Evolutionary conservation across 1,140 invertebrate species (phyloP), one percentile per base, ranked within the genome.

Genomic region (Drosophila setifemur): DNA sequence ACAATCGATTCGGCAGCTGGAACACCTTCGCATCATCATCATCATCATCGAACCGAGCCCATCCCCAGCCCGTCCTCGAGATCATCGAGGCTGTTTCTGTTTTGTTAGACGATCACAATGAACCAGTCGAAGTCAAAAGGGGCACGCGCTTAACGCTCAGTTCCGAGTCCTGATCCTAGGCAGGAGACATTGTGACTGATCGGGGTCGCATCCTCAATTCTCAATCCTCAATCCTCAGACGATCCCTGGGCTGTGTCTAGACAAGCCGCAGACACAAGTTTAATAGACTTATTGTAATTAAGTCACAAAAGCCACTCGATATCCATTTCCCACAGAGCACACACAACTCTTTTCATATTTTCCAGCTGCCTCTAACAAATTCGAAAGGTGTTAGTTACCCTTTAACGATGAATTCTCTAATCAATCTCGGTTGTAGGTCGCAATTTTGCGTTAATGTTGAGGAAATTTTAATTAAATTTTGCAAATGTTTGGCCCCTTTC

Each of bases 231-330:
- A 44, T 44, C 18, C 40, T 33, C 29, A 19, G 28, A 48, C n/a
- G 58, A 28, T 49, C 25, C 8, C 18, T 29, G 23, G 49, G 16
- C 19, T 39, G n/a, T n/a, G 72, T 83, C 79, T 83, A 83, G 78
- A 85, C 79, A 48, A 44, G 55, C 57, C 69, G 49, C 79, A 85
- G 78, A 83, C 71, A 45, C 35, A 81, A 83, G 45, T 85, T 86
- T 85, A 85, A 85, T 85, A 85, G 79, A 85, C 79, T 85, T 85
- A 85, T 85, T 85, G 79, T 85, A 85, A 85, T 85, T 85, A 81
- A 85, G 81, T 86, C 81, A 86, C 79, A 86, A 85, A 79, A 86
- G 81, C 75, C 79, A 86, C 73, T 70, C 69, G 52, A 82, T 73
- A 82, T 82, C 21, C 23, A 26, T 50, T 63, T 82, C n/a, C n/a